A percentile compares a stretch with the other conserved stretches of the same genome.
Conservation (phyloP, 2,888 invertebrate species). For the Pachymerium ferrugineum region DNA sequence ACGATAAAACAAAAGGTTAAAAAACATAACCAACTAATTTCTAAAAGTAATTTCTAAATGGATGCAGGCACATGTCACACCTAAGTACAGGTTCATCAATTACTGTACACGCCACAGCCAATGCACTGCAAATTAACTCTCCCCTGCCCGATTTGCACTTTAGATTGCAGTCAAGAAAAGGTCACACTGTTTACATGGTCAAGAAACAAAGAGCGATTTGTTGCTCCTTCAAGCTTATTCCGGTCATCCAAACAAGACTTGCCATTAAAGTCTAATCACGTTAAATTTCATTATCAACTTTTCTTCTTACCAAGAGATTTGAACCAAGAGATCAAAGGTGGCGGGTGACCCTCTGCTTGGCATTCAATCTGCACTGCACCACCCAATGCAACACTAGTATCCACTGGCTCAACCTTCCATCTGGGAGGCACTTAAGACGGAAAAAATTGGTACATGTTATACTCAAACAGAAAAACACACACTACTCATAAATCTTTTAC, state of each 20-base stretch:
- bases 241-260: background rate
- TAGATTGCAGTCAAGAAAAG: background rate
- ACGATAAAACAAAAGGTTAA: no score
- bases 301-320: conserved; percentile 46
- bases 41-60: background rate
- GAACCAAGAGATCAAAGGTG: conserved; percentile 49
- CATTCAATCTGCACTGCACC: conserved; percentile 47
- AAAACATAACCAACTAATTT: background rate
- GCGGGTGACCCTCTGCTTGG: conserved; percentile 50
- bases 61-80: background rate
- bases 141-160: background rate
- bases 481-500: conserved; percentile 47
- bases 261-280: background rate
- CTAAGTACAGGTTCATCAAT: background rate
- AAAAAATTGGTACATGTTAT: background rate
- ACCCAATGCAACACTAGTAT: conserved; percentile 47
- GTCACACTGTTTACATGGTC: conserved; percentile 1
- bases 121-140: background rate
- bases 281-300: conserved; percentile 16
- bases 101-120: background rate
- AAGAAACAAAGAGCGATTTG: background rate
- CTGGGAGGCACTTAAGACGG: conserved; percentile 52
- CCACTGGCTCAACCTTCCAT: conserved; percentile 50
- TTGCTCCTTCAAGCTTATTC: background rate
- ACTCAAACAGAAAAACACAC: background rate